Evolutionary conservation across 2,113 vertebrate genomes (phyloP).

Genomic region (Misgurnus anguillicaudatus): DNA sequence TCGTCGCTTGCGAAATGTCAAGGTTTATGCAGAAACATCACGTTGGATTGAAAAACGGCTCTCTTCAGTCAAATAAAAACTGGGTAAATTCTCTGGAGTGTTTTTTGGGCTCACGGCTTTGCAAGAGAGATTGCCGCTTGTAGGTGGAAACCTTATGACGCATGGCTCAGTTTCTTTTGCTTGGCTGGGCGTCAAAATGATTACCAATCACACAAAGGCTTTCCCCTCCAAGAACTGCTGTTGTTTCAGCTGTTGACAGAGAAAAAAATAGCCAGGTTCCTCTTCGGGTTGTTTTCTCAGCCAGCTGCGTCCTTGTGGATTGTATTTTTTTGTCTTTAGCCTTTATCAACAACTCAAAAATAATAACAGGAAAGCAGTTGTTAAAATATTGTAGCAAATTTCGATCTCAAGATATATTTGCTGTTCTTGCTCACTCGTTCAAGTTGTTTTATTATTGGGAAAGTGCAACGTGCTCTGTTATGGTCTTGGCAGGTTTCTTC

Average conservation of each 20-base stretch:
- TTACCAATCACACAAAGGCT: constrained; percentile 62
- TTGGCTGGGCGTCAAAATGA: constrained; percentile 55
- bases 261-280: constrained; percentile 36
- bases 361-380: constrained; percentile 51
- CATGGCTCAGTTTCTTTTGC: constrained; percentile 53
- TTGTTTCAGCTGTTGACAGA: constrained; percentile 65
- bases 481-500: background rate
- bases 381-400: background rate
- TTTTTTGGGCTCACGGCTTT: background rate
- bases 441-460: background rate
- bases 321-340: constrained; percentile 33
- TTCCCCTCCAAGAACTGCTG: constrained; percentile 63
- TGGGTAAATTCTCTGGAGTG: background rate
- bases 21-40: background rate
- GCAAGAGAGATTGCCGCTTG: constrained; percentile 8
- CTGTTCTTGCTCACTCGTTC: background rate
- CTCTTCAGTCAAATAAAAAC: constrained; percentile 7
- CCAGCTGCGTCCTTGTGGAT: constrained; percentile 53
- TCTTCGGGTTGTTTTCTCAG: constrained; percentile 54
- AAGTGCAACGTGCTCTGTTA: background rate
- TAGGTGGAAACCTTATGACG: constrained; percentile 40
- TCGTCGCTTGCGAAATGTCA: background rate
- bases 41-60: background rate
- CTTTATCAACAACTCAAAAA: constrained; percentile 33
- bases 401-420: background rate